Evolutionary conservation across 2,797 vertebrate species (phyloP).

Genomic region (Sarcophilus harrisii): DNA sequence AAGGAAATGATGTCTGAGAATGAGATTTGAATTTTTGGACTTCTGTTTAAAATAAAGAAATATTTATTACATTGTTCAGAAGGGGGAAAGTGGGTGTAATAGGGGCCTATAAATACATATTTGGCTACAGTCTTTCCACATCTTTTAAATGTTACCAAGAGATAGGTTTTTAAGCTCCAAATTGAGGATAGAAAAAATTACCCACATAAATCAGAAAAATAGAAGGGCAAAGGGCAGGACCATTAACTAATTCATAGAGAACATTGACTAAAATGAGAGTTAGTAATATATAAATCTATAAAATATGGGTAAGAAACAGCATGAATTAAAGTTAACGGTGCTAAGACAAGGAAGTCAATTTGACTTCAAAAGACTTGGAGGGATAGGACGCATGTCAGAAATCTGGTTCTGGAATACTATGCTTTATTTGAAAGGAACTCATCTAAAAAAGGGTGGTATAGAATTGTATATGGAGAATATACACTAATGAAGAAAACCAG

Average conservation of each 20-base stretch:
- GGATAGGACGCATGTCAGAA: not conserved
- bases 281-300: not conserved
- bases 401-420: not conserved
- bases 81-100: not conserved
- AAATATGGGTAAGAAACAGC: not conserved
- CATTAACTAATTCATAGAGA: not conserved
- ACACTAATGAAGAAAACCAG: not conserved
- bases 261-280: not conserved
- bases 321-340: not conserved
- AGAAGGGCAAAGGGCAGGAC: not conserved
- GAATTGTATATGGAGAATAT: not conserved
- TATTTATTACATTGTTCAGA: not conserved
- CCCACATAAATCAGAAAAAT: not conserved
- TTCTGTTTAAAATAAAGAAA: not conserved
- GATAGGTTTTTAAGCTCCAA: not conserved
- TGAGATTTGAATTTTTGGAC: not conserved
- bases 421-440: not conserved
- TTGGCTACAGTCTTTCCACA: not conserved
- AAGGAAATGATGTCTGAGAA: not conserved
- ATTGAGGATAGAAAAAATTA: not conserved
- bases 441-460: not conserved
- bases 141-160: not conserved
- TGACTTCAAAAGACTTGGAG: not conserved
- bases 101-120: not conserved
- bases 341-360: not conserved